phyloP scores from a whole-genome alignment of 2,888 invertebrate species.

The Nematopogon swammerdamellus region DNA sequence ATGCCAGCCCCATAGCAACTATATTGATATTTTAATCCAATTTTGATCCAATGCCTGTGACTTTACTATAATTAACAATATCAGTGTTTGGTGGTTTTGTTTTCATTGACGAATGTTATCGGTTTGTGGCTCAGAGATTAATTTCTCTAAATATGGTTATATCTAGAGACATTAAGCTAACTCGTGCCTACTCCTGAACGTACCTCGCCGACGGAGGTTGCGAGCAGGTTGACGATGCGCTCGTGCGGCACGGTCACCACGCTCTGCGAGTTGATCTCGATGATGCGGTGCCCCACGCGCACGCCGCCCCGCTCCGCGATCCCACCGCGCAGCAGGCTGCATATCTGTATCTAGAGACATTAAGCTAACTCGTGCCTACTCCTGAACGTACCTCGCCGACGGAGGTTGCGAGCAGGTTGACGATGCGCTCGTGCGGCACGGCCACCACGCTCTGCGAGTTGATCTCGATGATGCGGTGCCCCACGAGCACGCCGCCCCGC shows the following conservation, averaged over 20 bases:
- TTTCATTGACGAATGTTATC: too few relatives aligned
- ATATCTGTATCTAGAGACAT: slow-evolving; percentile 84
- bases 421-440: slow-evolving; percentile 99
- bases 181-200: too few relatives aligned
- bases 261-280: slow-evolving; percentile 99
- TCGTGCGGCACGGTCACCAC: slow-evolving; percentile 99
- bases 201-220: slow-evolving; percentile 99
- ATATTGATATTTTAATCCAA: too few relatives aligned
- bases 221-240: slow-evolving; percentile 97
- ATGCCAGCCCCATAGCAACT: too few relatives aligned
- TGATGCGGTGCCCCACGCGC: slow-evolving; percentile 97
- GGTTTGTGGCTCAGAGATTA: too few relatives aligned
- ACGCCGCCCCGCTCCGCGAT: slow-evolving; percentile 99
- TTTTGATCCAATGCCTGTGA: too few relatives aligned
- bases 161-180: neutral
- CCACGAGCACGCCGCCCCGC: slow-evolving; percentile 96
- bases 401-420: slow-evolving; percentile 96
- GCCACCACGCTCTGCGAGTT: slow-evolving; percentile 99
- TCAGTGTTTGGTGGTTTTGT: too few relatives aligned
- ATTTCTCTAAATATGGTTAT: slow-evolving; percentile 35
- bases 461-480: slow-evolving; percentile 99
- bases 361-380: neutral
- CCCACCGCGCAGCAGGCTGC: slow-evolving; percentile 95
- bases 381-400: slow-evolving; percentile 84
- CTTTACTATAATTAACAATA: too few relatives aligned